Conservation (phyloP, 2,888 invertebrate genomes). For the Synanthedon formicaeformis region DNA sequence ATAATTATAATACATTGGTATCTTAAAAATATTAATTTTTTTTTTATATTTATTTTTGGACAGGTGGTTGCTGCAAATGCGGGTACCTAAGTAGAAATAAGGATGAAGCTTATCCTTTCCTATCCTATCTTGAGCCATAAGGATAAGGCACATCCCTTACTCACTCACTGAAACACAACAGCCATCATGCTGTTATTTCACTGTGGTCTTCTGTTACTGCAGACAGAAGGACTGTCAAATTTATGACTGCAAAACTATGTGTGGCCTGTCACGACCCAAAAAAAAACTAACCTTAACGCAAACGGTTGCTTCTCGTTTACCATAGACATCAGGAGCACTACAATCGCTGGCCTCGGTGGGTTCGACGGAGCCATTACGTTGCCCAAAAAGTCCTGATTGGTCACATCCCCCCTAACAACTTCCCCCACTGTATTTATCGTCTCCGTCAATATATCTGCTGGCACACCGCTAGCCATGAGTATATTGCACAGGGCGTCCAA, state of each 20-base stretch:
- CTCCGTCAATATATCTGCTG: slow-evolving; percentile 95
- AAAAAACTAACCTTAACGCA: slow-evolving; percentile 49
- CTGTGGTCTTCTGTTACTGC: no score
- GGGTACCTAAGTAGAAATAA: no score
- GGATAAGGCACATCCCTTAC: no score
- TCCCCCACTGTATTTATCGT: slow-evolving; percentile 96
- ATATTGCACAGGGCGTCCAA: slow-evolving; percentile 80
- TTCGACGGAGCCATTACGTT: slow-evolving; percentile 92
- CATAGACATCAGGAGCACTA: slow-evolving; percentile 97
- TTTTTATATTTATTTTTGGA: no score
- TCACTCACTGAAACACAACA: no score
- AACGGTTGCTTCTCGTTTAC: slow-evolving; percentile 98
- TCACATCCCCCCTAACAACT: slow-evolving; percentile 88
- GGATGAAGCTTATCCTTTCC: no score
- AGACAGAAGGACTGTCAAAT: no score
- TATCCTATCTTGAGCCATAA: no score
- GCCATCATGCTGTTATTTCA: no score
- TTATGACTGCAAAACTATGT: no score
- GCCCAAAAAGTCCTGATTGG: slow-evolving; percentile 93
- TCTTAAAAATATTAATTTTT: no score
- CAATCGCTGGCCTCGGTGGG: slow-evolving; percentile 93
- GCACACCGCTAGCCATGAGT: slow-evolving; percentile 95
- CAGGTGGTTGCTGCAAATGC: no score
- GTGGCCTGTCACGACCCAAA: not conserved
- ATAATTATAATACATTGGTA: not conserved